Evolutionary conservation across 2,888 invertebrate genomes (phyloP).

Genomic region (Homarus gammarus): DNA sequence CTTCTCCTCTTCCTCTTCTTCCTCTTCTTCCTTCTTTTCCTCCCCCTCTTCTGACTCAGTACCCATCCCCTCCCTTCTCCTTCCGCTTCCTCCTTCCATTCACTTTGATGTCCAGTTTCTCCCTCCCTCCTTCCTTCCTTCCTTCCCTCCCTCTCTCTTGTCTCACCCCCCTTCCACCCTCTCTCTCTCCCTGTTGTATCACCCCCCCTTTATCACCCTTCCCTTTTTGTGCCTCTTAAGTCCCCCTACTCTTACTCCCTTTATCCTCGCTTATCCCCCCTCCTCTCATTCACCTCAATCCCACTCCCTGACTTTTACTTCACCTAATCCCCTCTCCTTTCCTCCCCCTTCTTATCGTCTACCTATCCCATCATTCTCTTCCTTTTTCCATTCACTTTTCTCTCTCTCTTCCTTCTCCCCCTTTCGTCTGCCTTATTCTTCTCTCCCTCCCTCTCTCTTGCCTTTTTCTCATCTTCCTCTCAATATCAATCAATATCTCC

Average conservation of each 20-base stretch:
- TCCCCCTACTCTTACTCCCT: neutral
- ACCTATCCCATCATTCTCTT: too few relatives aligned
- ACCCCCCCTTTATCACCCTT: too few relatives aligned
- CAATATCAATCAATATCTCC: too few relatives aligned
- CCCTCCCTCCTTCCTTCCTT: neutral
- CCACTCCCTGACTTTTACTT: neutral
- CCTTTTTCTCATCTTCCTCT: too few relatives aligned
- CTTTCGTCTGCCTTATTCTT: too few relatives aligned
- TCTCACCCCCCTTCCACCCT: neutral
- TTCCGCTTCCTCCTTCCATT: neutral
- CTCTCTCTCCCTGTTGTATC: neutral
- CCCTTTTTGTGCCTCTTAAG: too few relatives aligned
- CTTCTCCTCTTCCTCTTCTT: neutral
- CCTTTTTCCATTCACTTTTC: too few relatives aligned
- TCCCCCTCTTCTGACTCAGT: neutral
- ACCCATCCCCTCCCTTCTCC: neutral
- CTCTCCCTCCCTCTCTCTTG: too few relatives aligned
- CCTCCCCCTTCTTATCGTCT: neutral
- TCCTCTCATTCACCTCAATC: too few relatives aligned
- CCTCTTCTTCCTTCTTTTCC: neutral
- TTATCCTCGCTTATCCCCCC: too few relatives aligned
- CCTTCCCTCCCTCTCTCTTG: too few relatives aligned
- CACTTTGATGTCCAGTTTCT: neutral
- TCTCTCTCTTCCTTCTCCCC: too few relatives aligned
- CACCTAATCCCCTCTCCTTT: neutral